Conservation (phyloP, 64 coral and sea anemone genomes). For the Dendronephthya gigantea region DNA sequence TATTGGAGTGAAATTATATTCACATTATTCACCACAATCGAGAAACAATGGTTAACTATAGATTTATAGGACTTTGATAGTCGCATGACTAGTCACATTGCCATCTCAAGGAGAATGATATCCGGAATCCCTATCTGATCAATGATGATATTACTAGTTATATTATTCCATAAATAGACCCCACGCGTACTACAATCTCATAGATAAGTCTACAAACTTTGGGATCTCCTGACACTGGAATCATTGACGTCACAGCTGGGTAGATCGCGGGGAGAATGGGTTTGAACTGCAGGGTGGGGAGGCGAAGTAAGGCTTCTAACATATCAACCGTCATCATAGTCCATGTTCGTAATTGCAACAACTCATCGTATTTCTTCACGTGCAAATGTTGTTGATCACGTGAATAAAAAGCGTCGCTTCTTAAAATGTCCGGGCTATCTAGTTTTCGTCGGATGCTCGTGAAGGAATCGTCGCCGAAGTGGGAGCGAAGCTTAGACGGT, state of each 20-base stretch:
- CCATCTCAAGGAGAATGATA: too few species aligned
- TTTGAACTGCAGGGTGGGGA: slow-evolving; percentile 95
- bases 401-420: slow-evolving; percentile 53
- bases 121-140: too few species aligned
- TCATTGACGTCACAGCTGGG: slow-evolving; percentile 76
- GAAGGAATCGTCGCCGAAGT: background rate
- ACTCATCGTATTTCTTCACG: slow-evolving; percentile 69
- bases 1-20: too few species aligned
- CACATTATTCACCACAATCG: too few species aligned
- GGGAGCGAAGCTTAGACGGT: slow-evolving; percentile 33
- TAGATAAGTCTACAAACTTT: slow-evolving; percentile 83
- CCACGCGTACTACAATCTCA: slow-evolving; percentile 71
- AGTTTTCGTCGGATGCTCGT: background rate
- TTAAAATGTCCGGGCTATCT: slow-evolving; percentile 25
- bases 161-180: slow-evolving; percentile 89
- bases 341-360: slow-evolving; percentile 84
- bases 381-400: slow-evolving; percentile 64
- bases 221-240: slow-evolving; percentile 59
- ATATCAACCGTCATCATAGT: slow-evolving; percentile 72
- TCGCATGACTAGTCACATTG: too few species aligned
- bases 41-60: too few species aligned
- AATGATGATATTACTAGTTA: slow-evolving; percentile 15
- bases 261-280: slow-evolving; percentile 91
- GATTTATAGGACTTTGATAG: too few species aligned
- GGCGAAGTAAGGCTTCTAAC: slow-evolving; percentile 62